Evolutionary conservation across 2,113 vertebrate genomes (phyloP).

Genomic region (Mola mola): DNA sequence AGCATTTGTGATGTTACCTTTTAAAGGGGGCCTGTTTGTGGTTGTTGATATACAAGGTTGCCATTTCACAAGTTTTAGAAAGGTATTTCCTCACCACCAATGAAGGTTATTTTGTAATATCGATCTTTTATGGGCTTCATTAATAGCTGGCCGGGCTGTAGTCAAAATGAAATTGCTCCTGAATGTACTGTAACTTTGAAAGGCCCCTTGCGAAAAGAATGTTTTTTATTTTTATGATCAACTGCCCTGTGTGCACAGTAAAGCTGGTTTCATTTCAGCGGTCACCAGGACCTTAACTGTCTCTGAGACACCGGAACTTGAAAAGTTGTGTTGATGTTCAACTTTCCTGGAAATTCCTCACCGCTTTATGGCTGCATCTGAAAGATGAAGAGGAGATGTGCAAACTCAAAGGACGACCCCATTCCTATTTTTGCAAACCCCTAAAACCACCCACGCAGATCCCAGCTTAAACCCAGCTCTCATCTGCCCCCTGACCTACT

Average conservation of each 20-base stretch:
- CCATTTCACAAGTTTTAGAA: background rate
- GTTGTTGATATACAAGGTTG: constrained; percentile 16
- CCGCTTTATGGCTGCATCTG: constrained; percentile 8
- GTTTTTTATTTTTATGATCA: constrained; percentile 39
- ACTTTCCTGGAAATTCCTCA: constrained; percentile 55
- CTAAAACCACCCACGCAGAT: constrained; percentile 33
- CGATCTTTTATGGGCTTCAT: constrained; percentile 24
- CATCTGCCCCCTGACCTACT: constrained; percentile 42
- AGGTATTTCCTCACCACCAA: background rate
- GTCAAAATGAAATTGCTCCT: constrained; percentile 42
- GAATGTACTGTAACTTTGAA: constrained; percentile 34
- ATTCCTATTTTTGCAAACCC: constrained; percentile 18
- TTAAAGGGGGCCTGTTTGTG: constrained; percentile 1
- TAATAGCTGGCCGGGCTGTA: constrained; percentile 11
- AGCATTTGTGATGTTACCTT: constrained; percentile 31
- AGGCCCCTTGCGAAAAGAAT: constrained; percentile 11
- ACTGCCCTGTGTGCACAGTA: constrained; percentile 10
- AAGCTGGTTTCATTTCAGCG: constrained; percentile 24
- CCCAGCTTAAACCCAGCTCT: constrained; percentile 20
- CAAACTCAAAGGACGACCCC: constrained; percentile 31
- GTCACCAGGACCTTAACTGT: too few relatives aligned
- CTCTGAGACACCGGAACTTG: background rate
- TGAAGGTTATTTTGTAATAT: constrained; percentile 17
- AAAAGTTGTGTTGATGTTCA: constrained; percentile 32
- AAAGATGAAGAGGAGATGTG: constrained; percentile 42